A percentile compares a stretch with the other conserved stretches of the same genome.
phyloP scores from a whole-genome alignment of 1,140 invertebrate genomes.

The Heliothis subflexa region DNA sequence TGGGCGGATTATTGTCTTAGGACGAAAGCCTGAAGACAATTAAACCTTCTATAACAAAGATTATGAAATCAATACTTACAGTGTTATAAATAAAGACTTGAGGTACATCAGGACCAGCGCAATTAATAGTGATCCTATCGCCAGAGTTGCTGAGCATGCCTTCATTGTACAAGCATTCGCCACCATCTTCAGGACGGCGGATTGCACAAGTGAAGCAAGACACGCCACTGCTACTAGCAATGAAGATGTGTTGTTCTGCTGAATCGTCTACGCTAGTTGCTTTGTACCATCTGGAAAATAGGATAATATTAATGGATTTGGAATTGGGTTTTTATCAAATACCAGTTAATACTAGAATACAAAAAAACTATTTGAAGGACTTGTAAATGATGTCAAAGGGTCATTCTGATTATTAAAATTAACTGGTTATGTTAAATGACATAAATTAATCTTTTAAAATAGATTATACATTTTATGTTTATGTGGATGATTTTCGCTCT shows the following conservation, averaged over 20 bases:
- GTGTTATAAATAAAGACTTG: conserved; percentile 77
- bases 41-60: not conserved
- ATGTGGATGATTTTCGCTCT: too few relatives aligned
- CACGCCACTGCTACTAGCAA: conserved; percentile 70
- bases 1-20: too few relatives aligned
- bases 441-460: too few relatives aligned
- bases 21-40: too few relatives aligned
- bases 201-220: conserved; percentile 88
- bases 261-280: conserved; percentile 88
- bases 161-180: conserved; percentile 89
- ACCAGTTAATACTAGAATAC: too few relatives aligned
- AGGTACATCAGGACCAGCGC: conserved; percentile 87
- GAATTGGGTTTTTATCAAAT: too few relatives aligned
- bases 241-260: conserved; percentile 89
- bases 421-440: too few relatives aligned
- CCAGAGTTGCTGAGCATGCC: conserved; percentile 90
- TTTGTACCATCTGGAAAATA: conserved; percentile 89
- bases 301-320: too few relatives aligned
- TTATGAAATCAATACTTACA: conserved; percentile 59
- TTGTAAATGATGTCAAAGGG: too few relatives aligned
- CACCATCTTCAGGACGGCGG: conserved; percentile 79
- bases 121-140: conserved; percentile 90
- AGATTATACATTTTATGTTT: too few relatives aligned
- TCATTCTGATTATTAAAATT: too few relatives aligned
- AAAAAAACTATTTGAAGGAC: too few relatives aligned